These are phyloP conservation scores for Xenopus petersii DNA, from an alignment of 2,797 vertebrate species.

Conservation along the genomic window DNA sequence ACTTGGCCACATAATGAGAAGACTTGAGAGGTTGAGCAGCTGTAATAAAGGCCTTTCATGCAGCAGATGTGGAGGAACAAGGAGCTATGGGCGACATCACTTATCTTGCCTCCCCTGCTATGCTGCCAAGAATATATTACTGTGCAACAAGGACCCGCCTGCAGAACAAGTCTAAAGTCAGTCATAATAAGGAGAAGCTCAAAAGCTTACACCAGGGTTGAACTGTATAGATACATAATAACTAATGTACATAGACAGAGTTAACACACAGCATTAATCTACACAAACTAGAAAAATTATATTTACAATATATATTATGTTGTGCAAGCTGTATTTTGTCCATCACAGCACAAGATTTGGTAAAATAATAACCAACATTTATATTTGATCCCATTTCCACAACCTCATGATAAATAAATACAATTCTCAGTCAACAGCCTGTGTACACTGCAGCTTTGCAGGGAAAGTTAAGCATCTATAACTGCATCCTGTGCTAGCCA, in stretches of 20 bases:
- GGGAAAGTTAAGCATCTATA: neutral
- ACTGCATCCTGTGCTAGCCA: neutral
- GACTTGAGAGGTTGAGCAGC: neutral
- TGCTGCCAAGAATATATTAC: neutral
- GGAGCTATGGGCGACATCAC: conserved; percentile 4
- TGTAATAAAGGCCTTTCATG: conserved; percentile 28
- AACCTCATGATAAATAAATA: too few species aligned
- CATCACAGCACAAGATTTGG: too few species aligned
- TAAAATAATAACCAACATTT: too few species aligned
- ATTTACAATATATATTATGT: too few species aligned
- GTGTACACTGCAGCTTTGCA: neutral
- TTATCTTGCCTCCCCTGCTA: neutral
- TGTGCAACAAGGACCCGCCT: neutral
- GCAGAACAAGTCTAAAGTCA: neutral
- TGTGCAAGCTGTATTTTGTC: too few species aligned
- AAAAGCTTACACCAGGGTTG: neutral
- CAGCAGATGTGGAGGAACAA: conserved; percentile 26
- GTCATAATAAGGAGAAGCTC: too few species aligned
- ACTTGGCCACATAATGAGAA: conserved; percentile 12
- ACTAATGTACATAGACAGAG: too few species aligned
- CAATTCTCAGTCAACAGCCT: neutral
- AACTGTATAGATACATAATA: too few species aligned
- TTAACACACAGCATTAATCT: too few species aligned
- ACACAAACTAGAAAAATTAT: too few species aligned
- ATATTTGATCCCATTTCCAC: too few species aligned